Conservation (phyloP, 2,113 vertebrate genomes). For the Macquaria australasica region DNA sequence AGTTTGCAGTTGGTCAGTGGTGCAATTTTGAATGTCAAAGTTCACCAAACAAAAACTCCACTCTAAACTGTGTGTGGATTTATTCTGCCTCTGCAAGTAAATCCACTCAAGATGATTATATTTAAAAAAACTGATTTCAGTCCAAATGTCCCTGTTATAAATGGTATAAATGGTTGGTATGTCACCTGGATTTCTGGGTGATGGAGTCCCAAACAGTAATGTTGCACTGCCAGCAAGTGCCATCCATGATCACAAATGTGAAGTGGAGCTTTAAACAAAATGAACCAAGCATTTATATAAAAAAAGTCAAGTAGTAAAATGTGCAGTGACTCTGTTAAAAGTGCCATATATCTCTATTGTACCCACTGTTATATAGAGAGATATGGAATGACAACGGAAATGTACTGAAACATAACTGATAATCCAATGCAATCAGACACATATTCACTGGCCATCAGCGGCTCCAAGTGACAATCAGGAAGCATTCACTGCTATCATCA, state of each 20-base stretch:
- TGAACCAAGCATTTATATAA: not conserved
- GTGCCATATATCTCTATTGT: not conserved
- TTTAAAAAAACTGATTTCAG: not conserved
- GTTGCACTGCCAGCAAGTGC: not conserved
- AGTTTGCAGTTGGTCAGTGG: not conserved
- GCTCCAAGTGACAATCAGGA: not conserved
- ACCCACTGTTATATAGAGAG: not conserved
- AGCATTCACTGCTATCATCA: not conserved
- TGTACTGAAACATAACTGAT: not conserved
- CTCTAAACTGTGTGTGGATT: not conserved
- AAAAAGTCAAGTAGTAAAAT: not conserved
- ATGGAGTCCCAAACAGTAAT: not conserved
- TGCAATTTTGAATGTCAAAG: not conserved
- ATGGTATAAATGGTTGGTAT: not conserved
- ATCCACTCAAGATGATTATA: not conserved
- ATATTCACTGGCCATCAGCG: not conserved
- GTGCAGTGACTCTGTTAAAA: not conserved
- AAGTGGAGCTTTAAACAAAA: not conserved
- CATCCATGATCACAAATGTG: no score
- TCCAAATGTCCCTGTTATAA: not conserved
- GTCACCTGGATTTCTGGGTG: not conserved
- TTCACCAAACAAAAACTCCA: not conserved
- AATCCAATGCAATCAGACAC: not conserved
- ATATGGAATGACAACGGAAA: not conserved
- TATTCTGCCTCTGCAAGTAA: not conserved